A percentile compares a stretch with the other conserved stretches of the same genome.
Conservation (phyloP, 2,113 vertebrate species). For the Gobio gobio region DNA sequence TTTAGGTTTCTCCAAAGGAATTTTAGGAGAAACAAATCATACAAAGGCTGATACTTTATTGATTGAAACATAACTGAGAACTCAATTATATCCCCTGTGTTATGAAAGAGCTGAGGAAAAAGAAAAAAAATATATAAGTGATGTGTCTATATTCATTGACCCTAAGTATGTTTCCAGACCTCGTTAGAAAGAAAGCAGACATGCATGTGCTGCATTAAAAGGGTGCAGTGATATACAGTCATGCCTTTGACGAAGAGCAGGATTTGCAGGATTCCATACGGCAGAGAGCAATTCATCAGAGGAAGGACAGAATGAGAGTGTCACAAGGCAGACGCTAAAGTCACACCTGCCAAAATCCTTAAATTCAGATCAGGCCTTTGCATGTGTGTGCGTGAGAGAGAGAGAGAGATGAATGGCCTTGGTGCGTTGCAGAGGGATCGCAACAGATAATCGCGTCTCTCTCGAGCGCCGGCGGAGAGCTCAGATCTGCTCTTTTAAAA, state of each 20-base stretch:
- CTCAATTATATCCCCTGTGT: background rate
- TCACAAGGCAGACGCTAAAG: slow-evolving; percentile 69
- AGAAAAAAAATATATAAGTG: too few relatives aligned
- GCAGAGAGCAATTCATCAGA: slow-evolving; percentile 54
- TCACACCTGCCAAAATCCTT: slow-evolving; percentile 73
- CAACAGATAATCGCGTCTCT: slow-evolving; percentile 76
- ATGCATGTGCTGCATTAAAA: background rate
- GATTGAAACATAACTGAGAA: background rate
- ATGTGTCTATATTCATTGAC: background rate
- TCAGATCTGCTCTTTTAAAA: slow-evolving; percentile 79
- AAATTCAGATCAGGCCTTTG: slow-evolving; percentile 71
- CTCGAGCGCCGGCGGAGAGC: slow-evolving; percentile 64
- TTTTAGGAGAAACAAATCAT: background rate
- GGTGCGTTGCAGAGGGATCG: slow-evolving; percentile 73
- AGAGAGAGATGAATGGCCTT: slow-evolving; percentile 66
- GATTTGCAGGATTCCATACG: slow-evolving; percentile 19
- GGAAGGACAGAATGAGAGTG: slow-evolving; percentile 63
- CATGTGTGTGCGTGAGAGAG: slow-evolving; percentile 47
- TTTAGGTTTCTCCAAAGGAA: background rate
- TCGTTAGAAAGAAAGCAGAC: background rate
- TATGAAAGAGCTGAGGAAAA: background rate
- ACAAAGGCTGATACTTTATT: background rate
- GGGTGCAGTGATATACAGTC: background rate
- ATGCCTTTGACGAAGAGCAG: slow-evolving; percentile 15
- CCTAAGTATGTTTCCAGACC: background rate